These are phyloP conservation scores for Sorex araneus DNA, from an alignment of 2,113 vertebrate genomes.

Conservation along the genomic window DNA sequence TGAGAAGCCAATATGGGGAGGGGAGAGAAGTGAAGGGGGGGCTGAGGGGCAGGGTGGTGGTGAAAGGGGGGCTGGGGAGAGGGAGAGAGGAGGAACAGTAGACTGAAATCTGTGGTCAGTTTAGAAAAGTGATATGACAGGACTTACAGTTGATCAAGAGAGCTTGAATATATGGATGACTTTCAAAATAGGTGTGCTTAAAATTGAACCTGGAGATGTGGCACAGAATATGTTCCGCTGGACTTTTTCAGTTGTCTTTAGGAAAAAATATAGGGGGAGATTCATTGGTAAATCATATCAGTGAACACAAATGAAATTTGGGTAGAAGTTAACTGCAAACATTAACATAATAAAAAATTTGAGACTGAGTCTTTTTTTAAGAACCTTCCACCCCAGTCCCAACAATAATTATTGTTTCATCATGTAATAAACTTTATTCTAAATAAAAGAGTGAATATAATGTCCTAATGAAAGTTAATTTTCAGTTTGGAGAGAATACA, in stretches of 20 bases:
- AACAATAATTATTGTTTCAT: background rate
- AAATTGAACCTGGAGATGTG: background rate
- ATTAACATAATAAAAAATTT: background rate
- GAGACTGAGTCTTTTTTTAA: background rate
- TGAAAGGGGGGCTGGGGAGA: too few species aligned
- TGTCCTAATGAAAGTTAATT: background rate
- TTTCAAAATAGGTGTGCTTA: slow-evolving; percentile 48
- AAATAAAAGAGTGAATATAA: background rate
- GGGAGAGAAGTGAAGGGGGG: too few species aligned
- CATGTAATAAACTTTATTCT: background rate
- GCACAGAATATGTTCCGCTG: too few species aligned
- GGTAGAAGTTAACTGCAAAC: background rate
- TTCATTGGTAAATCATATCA: background rate
- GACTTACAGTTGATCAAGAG: background rate
- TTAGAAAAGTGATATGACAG: background rate
- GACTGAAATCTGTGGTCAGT: background rate
- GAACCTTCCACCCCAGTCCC: too few species aligned
- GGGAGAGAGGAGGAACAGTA: too few species aligned
- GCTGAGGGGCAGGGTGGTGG: too few species aligned
- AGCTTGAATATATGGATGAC: slow-evolving; percentile 16
- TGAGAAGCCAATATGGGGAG: too few species aligned
- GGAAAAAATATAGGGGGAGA: background rate
- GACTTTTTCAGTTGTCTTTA: background rate
- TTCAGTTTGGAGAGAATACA: background rate
- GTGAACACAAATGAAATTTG: slow-evolving; percentile 45